Percentiles rank a stretch among this genome's conserved stretches.
Evolutionary conservation across 2,797 vertebrate species (phyloP).

Genomic region (Odontamblyopus lacepedii): DNA sequence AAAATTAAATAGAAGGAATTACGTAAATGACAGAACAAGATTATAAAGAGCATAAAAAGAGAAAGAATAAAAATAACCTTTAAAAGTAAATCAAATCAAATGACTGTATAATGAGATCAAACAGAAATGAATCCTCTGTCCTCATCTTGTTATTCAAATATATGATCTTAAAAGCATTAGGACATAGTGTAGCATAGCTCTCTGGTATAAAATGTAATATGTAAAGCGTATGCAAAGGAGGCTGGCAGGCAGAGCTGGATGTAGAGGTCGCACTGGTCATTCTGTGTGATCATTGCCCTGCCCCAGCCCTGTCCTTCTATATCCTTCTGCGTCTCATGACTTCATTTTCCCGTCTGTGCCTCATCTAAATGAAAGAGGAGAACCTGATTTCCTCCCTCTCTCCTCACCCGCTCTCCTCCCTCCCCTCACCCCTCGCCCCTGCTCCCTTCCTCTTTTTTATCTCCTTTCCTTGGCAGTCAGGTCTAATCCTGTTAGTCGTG

Average conservation of each 20-base stretch:
- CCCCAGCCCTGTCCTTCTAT: conserved; percentile 18
- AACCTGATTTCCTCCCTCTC: conserved; percentile 42
- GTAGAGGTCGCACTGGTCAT: conserved; percentile 20
- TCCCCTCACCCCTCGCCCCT: not conserved
- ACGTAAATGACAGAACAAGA: conserved; percentile 5
- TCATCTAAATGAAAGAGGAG: conserved; percentile 39
- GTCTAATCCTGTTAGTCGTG: conserved; percentile 76
- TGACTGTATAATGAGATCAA: conserved; percentile 9
- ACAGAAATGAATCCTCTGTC: conserved; percentile 1
- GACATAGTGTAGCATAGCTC: not conserved
- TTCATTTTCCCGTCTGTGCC: conserved; percentile 35
- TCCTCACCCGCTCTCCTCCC: conserved; percentile 5
- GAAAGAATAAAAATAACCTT: conserved; percentile 30
- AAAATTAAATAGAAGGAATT: not conserved
- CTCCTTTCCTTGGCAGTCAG: conserved; percentile 67
- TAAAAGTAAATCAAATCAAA: conserved; percentile 11
- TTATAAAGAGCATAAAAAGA: conserved; percentile 6
- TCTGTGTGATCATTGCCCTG: conserved; percentile 39
- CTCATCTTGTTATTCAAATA: conserved; percentile 10
- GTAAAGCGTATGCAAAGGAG: conserved; percentile 19
- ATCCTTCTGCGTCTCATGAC: conserved; percentile 26
- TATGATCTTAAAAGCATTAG: conserved; percentile 11
- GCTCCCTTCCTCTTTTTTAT: conserved; percentile 34
- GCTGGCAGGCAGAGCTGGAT: not conserved
- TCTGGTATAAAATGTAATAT: conserved; percentile 7